Conservation (phyloP, 2,797 vertebrate genomes). For the Heteromormyrus szaboi region DNA sequence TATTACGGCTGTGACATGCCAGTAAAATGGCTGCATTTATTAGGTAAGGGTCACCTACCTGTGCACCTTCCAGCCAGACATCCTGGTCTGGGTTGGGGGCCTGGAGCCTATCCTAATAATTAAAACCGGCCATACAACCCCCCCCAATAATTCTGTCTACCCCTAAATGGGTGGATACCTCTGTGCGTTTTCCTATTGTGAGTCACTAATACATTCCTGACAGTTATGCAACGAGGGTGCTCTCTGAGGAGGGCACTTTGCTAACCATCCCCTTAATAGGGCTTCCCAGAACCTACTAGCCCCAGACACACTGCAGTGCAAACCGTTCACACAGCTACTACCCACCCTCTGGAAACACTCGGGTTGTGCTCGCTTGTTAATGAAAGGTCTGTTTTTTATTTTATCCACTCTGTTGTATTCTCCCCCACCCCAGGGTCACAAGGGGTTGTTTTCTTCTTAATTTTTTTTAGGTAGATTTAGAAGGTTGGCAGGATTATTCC, state of each 20-base stretch:
- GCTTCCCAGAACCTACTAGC: not conserved
- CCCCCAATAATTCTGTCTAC: not conserved
- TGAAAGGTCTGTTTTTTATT: not conserved
- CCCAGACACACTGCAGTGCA: not conserved
- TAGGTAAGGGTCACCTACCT: not conserved
- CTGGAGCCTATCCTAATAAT: not conserved
- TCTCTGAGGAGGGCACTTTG: not conserved
- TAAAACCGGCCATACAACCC: not conserved
- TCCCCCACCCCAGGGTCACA: not conserved
- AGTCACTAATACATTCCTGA: constrained; percentile 4
- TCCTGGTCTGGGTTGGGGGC: not conserved
- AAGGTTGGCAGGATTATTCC: not conserved
- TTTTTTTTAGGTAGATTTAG: not conserved
- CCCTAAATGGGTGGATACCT: not conserved
- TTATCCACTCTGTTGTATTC: not conserved
- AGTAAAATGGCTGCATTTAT: not conserved
- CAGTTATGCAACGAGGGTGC: not conserved
- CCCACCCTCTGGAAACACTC: not conserved
- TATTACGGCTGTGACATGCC: not conserved
- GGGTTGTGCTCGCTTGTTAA: not conserved
- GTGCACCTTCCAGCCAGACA: not conserved
- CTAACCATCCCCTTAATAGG: not conserved
- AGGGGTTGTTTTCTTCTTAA: not conserved
- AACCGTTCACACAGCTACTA: not conserved
- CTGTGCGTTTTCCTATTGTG: not conserved